These are phyloP conservation scores for Alviniconcha marisindica DNA, from an alignment of 1,140 invertebrate species.

Conservation along the genomic window DNA sequence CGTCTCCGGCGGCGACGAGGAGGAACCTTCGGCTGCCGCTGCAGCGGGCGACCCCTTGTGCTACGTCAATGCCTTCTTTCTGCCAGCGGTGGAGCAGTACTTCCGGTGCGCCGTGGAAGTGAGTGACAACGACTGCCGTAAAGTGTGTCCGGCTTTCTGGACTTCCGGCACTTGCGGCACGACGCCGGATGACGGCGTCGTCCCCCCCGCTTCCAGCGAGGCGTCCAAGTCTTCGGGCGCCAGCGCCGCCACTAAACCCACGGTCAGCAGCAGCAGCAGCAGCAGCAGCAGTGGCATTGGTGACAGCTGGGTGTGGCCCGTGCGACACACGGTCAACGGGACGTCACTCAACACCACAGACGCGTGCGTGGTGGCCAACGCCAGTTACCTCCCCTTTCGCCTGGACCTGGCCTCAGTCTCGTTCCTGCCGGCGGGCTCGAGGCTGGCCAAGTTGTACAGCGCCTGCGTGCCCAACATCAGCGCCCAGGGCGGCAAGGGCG, in stretches of 20 bases:
- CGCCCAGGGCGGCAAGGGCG: neutral
- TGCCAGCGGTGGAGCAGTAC: constrained; percentile 48
- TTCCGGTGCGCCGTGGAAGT: constrained; percentile 37
- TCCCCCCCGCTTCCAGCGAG: constrained; percentile 29
- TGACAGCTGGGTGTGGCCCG: neutral
- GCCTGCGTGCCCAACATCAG: constrained; percentile 8
- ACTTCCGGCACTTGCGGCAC: neutral
- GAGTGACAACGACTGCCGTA: constrained; percentile 18
- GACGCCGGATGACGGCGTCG: neutral
- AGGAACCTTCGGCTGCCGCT: neutral
- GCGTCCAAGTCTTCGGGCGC: constrained; percentile 26
- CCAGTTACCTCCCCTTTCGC: constrained; percentile 42
- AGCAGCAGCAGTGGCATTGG: neutral
- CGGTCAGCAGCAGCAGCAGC: neutral
- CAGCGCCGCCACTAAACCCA: no score
- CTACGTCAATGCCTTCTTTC: constrained; percentile 45
- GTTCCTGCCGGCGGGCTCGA: constrained; percentile 40
- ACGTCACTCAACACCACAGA: neutral
- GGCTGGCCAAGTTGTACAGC: constrained; percentile 19
- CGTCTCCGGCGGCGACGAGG: neutral
- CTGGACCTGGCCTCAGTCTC: constrained; percentile 8
- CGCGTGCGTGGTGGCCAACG: constrained; percentile 40
- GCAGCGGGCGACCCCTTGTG: neutral
- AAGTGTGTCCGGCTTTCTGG: constrained; percentile 40
- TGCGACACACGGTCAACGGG: neutral